These are phyloP conservation scores for Protosalanx chinensis DNA, from an alignment of 2,797 vertebrate genomes.

Conservation along the genomic window DNA sequence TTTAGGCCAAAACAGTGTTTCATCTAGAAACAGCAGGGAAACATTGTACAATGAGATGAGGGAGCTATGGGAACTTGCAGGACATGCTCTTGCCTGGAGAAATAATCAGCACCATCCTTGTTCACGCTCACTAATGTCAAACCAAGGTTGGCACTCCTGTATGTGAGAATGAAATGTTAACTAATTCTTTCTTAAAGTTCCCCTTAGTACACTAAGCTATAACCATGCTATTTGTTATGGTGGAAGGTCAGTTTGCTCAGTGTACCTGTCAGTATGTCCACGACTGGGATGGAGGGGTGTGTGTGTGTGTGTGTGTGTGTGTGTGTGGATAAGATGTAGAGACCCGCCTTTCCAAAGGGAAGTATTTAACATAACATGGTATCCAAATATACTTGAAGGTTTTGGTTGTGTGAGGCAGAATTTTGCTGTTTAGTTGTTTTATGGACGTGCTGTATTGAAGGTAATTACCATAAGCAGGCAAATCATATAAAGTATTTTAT, in stretches of 20 bases:
- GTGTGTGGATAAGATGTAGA: conserved; percentile 3
- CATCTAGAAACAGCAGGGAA: conserved; percentile 44
- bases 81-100: conserved; percentile 60
- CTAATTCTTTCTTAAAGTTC: not conserved
- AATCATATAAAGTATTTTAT: conserved; percentile 37
- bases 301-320: not conserved
- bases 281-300: not conserved
- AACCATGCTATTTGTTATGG: not conserved
- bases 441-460: conserved; percentile 63
- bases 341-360: too few relatives aligned
- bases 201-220: not conserved
- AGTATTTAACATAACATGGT: too few relatives aligned
- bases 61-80: conserved; percentile 41
- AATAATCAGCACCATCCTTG: conserved; percentile 7
- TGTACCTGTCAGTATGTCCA: not conserved
- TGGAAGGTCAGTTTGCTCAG: not conserved
- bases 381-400: conserved; percentile 19
- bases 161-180: not conserved
- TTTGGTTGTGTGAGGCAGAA: not conserved
- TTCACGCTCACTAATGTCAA: not conserved
- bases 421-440: conserved; percentile 59
- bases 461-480: conserved; percentile 72
- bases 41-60: conserved; percentile 56
- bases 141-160: not conserved
- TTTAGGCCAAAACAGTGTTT: conserved; percentile 41